phyloP scores from a whole-genome alignment of 2,797 vertebrate species.

The Notolepis coatsorum region DNA sequence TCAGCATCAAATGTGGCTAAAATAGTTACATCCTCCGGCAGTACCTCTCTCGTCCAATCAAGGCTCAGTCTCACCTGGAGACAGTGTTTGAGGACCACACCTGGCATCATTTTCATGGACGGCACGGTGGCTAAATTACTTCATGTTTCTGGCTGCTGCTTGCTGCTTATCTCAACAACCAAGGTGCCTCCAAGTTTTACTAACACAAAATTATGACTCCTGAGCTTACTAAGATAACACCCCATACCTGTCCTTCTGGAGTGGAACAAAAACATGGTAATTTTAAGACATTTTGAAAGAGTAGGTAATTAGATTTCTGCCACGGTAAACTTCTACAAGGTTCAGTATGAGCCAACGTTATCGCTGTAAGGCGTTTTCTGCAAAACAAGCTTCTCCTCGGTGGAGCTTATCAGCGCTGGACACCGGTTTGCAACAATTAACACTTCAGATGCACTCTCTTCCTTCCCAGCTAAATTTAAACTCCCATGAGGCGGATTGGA shows the following conservation, averaged over 20 bases:
- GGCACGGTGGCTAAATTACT: neutral
- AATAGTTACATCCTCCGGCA: neutral
- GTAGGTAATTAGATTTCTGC: neutral
- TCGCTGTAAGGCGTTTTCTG: neutral
- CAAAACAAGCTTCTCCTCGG: neutral
- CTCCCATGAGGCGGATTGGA: neutral
- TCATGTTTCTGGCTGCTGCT: neutral
- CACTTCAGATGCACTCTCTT: neutral
- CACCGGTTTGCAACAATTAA: neutral
- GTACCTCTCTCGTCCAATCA: neutral
- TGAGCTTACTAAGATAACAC: neutral
- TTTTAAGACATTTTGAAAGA: neutral
- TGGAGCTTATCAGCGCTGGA: neutral
- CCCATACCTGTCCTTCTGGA: neutral
- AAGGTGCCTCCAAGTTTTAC: neutral
- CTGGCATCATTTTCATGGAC: neutral
- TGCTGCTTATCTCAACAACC: neutral
- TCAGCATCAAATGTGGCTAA: too few species aligned
- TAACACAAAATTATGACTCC: neutral
- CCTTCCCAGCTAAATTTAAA: neutral
- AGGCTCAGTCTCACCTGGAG: neutral
- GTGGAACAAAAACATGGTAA: neutral
- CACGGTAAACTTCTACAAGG: neutral
- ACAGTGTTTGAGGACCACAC: too few species aligned
- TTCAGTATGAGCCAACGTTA: conserved; percentile 1